These are phyloP conservation scores for Sphaeramia orbicularis DNA, from an alignment of 2,797 vertebrate genomes.

Conservation along the genomic window DNA sequence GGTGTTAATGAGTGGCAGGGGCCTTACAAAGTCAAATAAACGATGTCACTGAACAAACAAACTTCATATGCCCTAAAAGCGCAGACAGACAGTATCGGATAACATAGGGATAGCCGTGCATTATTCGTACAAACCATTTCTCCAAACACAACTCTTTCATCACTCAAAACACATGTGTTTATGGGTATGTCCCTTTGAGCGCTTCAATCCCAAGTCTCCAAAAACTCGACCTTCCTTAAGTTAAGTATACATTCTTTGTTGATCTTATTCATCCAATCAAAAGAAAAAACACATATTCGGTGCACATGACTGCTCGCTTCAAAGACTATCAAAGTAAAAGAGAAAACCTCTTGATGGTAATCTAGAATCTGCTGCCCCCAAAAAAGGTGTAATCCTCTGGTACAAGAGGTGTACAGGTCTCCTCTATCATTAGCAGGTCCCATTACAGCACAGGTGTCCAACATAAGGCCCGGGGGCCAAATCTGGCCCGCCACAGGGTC, in stretches of 20 bases:
- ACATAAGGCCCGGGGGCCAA: too few species aligned
- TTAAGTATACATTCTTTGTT: conserved; percentile 71
- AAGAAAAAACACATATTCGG: conserved; percentile 28
- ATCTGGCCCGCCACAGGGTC: too few species aligned
- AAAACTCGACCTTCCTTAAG: conserved; percentile 63
- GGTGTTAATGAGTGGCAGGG: conserved; percentile 78
- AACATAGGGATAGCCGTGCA: conserved; percentile 73
- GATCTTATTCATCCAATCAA: conserved; percentile 54
- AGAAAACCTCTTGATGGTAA: conserved; percentile 38
- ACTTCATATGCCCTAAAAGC: conserved; percentile 79
- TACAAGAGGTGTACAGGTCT: conserved; percentile 54
- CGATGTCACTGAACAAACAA: conserved; percentile 82
- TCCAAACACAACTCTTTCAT: conserved; percentile 75
- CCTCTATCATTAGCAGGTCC: conserved; percentile 74
- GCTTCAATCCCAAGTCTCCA: conserved; percentile 57
- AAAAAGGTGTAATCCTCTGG: conserved; percentile 66
- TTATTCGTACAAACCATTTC: conserved; percentile 64
- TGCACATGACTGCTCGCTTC: conserved; percentile 22
- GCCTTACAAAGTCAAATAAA: conserved; percentile 82
- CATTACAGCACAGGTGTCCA: conserved; percentile 65
- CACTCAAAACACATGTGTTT: conserved; percentile 83
- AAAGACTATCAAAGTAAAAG: conserved; percentile 51
- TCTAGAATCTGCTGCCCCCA: conserved; percentile 44
- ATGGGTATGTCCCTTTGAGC: conserved; percentile 60
- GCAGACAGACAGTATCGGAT: conserved; percentile 75